Evolutionary conservation across 2,797 vertebrate genomes (phyloP), one percentile per base, ranked within the genome.

Genomic region (Anabacerthia variegaticeps): DNA sequence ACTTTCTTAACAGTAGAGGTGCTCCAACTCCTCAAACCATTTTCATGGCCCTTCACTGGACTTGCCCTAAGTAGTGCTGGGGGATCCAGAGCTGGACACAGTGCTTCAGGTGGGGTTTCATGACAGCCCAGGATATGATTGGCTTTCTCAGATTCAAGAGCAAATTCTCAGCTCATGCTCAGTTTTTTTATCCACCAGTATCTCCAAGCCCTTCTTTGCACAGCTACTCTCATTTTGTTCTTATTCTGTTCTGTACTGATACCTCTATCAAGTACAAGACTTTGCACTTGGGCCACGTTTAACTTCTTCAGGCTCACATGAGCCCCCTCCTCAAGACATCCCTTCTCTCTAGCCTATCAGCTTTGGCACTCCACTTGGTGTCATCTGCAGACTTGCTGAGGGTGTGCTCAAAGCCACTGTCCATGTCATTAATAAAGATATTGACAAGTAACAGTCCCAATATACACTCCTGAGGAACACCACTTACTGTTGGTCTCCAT

Each of bases 231-330:
- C 28, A 39, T 44, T 58, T 6, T 5, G 6, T 43, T 58, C n/a
- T 66, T 43, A 20, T 9, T 14, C 13, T 30, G 37, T 34, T 28
- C 44, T 59, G 28, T 30, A n/a, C 39, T 39, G 46, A 44, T 36
- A 54, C 5, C 6, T 12, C 0, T 3, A 21, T 21, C n/a, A 39
- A 8, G 24, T 39, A 21, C 4, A 14, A 18, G 54, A 6, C n/a
- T 14, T 71, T 49, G 56, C 26, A 30, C 8, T 24, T 58, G 26
- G 37, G 27, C 18, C 30, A 3, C 32, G 30, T 27, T 71, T 36
- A 68, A 37, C 6, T 61, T 59, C 36, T 37, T 39, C 27, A 39
- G 37, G 59, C 39, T 30, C 59, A 61, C 58, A 39, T 20, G 18
- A 13, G 26, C 18, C 58, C 26, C 8, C 36, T 39, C 58, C 58